phyloP scores from a whole-genome alignment of 2,113 vertebrate species.

The Phylloscopus trochiloides region DNA sequence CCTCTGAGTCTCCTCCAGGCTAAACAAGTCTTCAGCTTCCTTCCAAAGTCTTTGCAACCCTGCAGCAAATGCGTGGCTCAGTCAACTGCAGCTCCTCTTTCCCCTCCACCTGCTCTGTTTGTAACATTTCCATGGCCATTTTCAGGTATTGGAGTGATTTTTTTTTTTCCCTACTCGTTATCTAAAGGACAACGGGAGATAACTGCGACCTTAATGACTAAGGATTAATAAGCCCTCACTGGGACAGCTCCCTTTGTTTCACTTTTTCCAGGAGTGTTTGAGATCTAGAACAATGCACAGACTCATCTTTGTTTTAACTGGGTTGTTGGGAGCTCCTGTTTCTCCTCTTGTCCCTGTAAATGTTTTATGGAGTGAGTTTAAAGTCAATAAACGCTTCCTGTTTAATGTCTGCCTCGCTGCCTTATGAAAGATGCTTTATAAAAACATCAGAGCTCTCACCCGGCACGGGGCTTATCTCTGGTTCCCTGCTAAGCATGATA shows the following conservation, averaged over 20 bases:
- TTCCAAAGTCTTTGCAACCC: not conserved
- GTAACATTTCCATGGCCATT: fast-evolving
- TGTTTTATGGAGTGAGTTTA: slow-evolving; percentile 42
- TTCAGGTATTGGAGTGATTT: not conserved
- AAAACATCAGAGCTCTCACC: slow-evolving; percentile 5
- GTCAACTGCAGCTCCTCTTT: not conserved
- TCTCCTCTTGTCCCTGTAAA: not conserved
- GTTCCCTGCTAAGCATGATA: not conserved
- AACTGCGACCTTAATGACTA: fast-evolving
- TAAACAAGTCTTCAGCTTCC: not conserved
- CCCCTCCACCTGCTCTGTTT: not conserved
- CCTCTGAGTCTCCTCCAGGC: too few relatives aligned
- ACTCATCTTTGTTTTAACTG: not conserved
- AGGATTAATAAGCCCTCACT: not conserved
- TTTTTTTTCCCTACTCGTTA: too few relatives aligned
- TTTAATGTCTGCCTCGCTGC: slow-evolving; percentile 3
- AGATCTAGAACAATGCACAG: not conserved
- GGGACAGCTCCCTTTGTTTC: fast-evolving
- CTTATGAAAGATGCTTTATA: slow-evolving; percentile 14
- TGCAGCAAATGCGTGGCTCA: not conserved
- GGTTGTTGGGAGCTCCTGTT: not conserved
- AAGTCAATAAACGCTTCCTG: slow-evolving; percentile 56
- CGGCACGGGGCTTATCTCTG: not conserved
- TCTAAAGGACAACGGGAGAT: not conserved
- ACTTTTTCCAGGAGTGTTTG: not conserved